Percentiles rank a stretch among this genome's conserved stretches.
Evolutionary conservation across 2,113 vertebrate species (phyloP).

Genomic region (Ictalurus furcatus): DNA sequence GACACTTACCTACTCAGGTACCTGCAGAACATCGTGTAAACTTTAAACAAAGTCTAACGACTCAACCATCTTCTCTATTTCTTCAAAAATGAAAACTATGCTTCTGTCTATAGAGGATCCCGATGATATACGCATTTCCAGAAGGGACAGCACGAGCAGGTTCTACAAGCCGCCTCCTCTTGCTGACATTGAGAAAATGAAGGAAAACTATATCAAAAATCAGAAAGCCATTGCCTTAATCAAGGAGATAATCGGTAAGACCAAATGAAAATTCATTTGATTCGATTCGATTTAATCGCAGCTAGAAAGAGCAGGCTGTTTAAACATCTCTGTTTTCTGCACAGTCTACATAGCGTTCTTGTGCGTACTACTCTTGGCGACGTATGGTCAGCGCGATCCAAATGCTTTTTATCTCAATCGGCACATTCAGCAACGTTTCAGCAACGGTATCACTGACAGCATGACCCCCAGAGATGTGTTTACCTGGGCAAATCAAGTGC

Average conservation of each 20-base stretch:
- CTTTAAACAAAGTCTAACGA: background rate
- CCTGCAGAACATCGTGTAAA: slow-evolving; percentile 51
- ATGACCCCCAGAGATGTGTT: slow-evolving; percentile 84
- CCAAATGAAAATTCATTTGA: background rate
- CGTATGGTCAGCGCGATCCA: slow-evolving; percentile 90
- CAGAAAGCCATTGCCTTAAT: slow-evolving; percentile 87
- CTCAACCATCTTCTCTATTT: background rate
- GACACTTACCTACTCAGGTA: slow-evolving; percentile 49
- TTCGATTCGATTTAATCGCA: background rate
- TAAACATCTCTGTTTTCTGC: slow-evolving; percentile 52
- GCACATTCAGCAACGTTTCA: slow-evolving; percentile 88
- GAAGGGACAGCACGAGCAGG: slow-evolving; percentile 81
- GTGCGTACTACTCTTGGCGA: slow-evolving; percentile 90
- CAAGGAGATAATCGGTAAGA: slow-evolving; percentile 85
- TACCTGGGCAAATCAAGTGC: slow-evolving; percentile 83
- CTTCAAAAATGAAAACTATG: background rate
- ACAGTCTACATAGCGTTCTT: slow-evolving; percentile 87
- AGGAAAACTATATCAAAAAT: slow-evolving; percentile 79
- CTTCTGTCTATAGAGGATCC: slow-evolving; percentile 70
- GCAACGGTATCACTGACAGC: slow-evolving; percentile 71
- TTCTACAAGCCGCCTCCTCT: slow-evolving; percentile 83
- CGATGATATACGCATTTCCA: slow-evolving; percentile 65
- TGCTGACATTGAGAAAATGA: slow-evolving; percentile 83
- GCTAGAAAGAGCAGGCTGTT: too few relatives aligned
- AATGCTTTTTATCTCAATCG: slow-evolving; percentile 86